These are phyloP conservation scores for Strongylocentrotus purpuratus DNA, from an alignment of 35 echinoderm and acorn worm genomes.

Conservation along the genomic window DNA sequence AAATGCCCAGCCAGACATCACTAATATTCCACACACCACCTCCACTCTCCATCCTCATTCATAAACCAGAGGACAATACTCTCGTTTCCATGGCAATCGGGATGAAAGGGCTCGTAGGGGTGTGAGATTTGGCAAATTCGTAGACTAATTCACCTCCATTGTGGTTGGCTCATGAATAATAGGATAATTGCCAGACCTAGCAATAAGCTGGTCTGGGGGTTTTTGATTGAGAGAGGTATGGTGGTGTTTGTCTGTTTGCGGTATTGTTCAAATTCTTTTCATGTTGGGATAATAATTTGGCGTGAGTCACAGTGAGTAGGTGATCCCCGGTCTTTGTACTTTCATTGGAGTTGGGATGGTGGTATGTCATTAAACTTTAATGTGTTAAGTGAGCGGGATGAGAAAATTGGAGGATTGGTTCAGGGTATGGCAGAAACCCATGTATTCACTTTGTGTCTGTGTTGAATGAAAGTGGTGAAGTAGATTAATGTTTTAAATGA, in stretches of 20 bases:
- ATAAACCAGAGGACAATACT: background rate
- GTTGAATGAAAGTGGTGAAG: too few species aligned
- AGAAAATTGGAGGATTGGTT: background rate
- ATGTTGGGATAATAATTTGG: background rate
- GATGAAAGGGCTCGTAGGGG: background rate
- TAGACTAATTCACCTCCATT: background rate
- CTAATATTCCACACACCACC: background rate
- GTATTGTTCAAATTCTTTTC: background rate
- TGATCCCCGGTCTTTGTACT: background rate
- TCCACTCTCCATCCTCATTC: background rate
- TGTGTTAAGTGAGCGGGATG: background rate
- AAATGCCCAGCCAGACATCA: background rate
- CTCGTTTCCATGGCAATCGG: background rate
- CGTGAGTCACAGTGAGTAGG: background rate
- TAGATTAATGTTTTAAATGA: too few species aligned
- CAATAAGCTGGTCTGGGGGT: background rate
- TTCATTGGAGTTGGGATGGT: background rate
- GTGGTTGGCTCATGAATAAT: background rate
- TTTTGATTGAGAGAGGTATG: background rate
- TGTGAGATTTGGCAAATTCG: conserved; percentile 26
- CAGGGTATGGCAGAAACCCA: background rate
- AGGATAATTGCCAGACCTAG: conserved; percentile 1
- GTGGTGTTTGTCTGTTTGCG: background rate
- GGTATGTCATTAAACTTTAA: background rate
- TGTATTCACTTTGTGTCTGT: background rate